Evolutionary conservation across 2,888 invertebrate genomes (phyloP), one percentile per base, ranked within the genome.

Genomic region (Scaptomyza caliginosa): DNA sequence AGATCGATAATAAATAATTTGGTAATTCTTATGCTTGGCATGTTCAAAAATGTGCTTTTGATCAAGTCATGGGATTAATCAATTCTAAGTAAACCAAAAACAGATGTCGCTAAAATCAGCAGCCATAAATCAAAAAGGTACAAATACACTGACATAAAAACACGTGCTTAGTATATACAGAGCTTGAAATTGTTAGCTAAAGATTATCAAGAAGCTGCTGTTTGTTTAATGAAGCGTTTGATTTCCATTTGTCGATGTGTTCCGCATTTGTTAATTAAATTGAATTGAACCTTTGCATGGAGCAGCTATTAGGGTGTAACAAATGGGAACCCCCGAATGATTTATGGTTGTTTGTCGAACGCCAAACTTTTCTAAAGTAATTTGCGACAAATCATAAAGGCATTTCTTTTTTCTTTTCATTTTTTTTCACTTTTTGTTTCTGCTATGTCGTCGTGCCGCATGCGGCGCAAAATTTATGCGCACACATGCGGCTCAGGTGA

Each of bases 291-390:
- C 68, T 64, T 58, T 56, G 10, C 42, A 23, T 16, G 23, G 10
- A 13, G 13, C n/a, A 30, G n/a, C 30, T 30, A 32, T 32, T 1
- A 7, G 39, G 51, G 64, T 59, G 74, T 48, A 66, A 59, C 72
- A 63, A 58, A 63, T 56, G 62, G 17, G 52, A 19, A 17, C n/a
- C 13, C 32, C 56, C 50, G 74, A 45, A 57, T 85, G 85, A 82
- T 82, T 85, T 82, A 82, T 82, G 77, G 69, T 80, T 85, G 79
- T 83, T 82, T 83, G 80, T 77, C 71, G 83, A 85, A 79, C 71
- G 62, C 66, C 57, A 71, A 81, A 81, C 64, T 81, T 81, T 84
- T 76, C 76, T 78, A 78, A 81, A 81, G 85, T 84, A 76, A 81
- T 81, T 81, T 81, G 81, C 81, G 81, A 81, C 85, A 81, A 81